These are phyloP conservation scores for Tarsius wallacei DNA, from an alignment of 2,797 vertebrate species.

Conservation along the genomic window DNA sequence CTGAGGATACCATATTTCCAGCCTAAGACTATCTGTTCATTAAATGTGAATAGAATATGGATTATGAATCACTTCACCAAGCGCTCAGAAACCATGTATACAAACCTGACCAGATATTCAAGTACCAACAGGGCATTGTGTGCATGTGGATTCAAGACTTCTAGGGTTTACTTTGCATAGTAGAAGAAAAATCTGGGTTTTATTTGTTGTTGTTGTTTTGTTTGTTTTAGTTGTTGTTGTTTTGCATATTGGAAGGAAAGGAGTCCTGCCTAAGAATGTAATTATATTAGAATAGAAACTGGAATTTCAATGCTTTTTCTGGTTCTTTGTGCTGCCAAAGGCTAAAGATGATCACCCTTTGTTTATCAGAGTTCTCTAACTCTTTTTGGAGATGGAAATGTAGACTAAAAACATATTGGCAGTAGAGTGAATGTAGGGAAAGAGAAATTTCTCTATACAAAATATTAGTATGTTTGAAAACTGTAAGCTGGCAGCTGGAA, in stretches of 20 bases:
- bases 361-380: neutral
- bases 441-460: slow-evolving; percentile 5
- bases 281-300: slow-evolving; percentile 14
- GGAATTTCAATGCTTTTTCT: slow-evolving; percentile 25
- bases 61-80: slow-evolving; percentile 47
- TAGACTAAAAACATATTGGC: neutral
- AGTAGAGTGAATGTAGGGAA: neutral
- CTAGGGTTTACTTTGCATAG: too few relatives aligned
- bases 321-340: neutral
- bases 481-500: neutral
- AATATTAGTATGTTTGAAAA: slow-evolving; percentile 27
- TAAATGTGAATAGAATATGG: slow-evolving; percentile 25
- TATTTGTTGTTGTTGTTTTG: too few relatives aligned
- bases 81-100: neutral
- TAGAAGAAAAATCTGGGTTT: too few relatives aligned
- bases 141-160: neutral
- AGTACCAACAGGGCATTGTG: neutral
- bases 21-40: neutral
- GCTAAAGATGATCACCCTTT: neutral
- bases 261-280: slow-evolving; percentile 20
- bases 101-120: slow-evolving; percentile 46
- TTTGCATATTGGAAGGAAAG: neutral
- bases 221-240: neutral
- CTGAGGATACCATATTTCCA: slow-evolving; percentile 18
- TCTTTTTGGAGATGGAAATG: neutral